Conservation (phyloP, 2,113 vertebrate genomes). For the Rhombomys opimus region DNA sequence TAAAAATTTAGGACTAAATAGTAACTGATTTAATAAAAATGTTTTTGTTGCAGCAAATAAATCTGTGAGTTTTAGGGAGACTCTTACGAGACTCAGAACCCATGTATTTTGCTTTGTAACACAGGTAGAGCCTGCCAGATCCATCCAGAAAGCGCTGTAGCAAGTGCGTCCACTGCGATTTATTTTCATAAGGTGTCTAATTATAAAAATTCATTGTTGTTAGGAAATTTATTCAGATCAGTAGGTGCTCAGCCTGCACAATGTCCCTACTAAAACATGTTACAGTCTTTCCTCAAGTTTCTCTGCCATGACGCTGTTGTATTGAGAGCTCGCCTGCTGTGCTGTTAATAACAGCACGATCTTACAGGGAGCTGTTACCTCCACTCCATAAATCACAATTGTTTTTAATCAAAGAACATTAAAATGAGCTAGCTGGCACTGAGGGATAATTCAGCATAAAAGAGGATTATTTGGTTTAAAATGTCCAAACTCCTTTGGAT, state of each 20-base stretch:
- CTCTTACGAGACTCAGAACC: neutral
- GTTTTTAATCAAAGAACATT: conserved; percentile 79
- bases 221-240: neutral
- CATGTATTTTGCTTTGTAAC: neutral
- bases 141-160: neutral
- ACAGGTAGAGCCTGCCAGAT: neutral
- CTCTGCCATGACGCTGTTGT: conserved; percentile 52
- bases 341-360: conserved; percentile 64
- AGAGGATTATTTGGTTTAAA: conserved; percentile 28
- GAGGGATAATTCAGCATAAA: conserved; percentile 60
- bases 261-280: conserved; percentile 17
- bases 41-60: neutral
- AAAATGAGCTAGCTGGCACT: conserved; percentile 64
- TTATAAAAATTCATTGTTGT: conserved; percentile 33
- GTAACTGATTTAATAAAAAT: neutral
- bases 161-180: neutral
- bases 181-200: neutral
- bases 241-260: neutral
- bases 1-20: conserved; percentile 11
- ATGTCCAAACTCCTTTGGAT: neutral
- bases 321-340: conserved; percentile 61
- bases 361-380: conserved; percentile 61
- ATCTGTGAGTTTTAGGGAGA: neutral
- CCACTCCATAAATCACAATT: conserved; percentile 71
- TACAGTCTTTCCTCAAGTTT: neutral